Evolutionary conservation across 2,797 vertebrate species (phyloP).

Genomic region (Pseudochirops cupreus): DNA sequence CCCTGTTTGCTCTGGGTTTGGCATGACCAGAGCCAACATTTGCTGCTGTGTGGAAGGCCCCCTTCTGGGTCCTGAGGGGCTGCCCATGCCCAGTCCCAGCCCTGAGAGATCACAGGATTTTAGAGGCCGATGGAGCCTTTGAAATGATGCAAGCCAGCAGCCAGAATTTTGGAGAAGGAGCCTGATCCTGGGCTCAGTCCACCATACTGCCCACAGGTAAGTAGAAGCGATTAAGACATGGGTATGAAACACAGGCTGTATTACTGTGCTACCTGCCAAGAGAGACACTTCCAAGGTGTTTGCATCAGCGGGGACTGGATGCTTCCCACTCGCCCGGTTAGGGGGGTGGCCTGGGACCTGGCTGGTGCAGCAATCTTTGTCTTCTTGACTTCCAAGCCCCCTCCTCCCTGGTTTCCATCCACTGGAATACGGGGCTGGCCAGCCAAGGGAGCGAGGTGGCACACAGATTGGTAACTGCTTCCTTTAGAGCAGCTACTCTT

Average conservation of each 20-base stretch:
- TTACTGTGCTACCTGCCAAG: not conserved
- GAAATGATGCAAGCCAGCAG: not conserved
- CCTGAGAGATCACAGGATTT: not conserved
- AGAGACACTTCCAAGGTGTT: not conserved
- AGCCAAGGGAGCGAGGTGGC: not conserved
- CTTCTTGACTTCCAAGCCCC: not conserved
- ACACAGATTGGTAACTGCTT: not conserved
- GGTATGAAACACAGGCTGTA: not conserved
- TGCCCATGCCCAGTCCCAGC: not conserved
- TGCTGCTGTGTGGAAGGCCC: not conserved
- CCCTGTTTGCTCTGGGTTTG: not conserved
- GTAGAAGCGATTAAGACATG: not conserved
- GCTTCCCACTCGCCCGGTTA: not conserved
- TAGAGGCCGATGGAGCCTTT: not conserved
- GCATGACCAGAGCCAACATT: not conserved
- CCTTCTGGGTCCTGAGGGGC: not conserved
- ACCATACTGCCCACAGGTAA: not conserved
- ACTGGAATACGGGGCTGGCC: rapidly evolving
- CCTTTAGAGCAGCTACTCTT: not conserved
- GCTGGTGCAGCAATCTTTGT: not conserved
- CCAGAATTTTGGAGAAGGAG: not conserved
- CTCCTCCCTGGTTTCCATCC: not conserved
- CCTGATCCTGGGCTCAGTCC: not conserved
- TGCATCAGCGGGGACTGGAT: not conserved
- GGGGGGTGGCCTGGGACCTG: not conserved